Percentiles rank a stretch among this genome's conserved stretches.
These are phyloP conservation scores for Eupithecia exiguata DNA, from an alignment of 2,888 invertebrate genomes.

Conservation along the genomic window DNA sequence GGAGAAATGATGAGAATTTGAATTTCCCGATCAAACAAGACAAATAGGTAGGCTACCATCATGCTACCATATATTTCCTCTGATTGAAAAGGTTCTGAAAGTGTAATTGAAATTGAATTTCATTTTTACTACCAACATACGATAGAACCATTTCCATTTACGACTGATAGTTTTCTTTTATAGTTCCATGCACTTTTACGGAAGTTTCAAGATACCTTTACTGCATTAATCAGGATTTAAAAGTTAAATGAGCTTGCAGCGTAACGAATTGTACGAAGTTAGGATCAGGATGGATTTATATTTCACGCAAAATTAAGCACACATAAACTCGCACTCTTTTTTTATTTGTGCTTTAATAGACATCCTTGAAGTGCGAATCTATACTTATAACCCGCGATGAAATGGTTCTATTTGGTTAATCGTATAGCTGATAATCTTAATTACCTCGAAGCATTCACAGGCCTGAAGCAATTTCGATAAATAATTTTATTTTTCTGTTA, in stretches of 20 bases:
- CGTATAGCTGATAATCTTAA: neutral
- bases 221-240: slow-evolving; percentile 1
- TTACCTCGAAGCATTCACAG: neutral
- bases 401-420: too few species aligned
- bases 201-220: neutral
- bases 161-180: neutral
- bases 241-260: neutral
- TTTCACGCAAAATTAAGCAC: too few species aligned
- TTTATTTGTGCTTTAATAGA: neutral
- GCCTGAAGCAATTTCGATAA: too few species aligned
- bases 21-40: slow-evolving; percentile 31
- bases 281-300: neutral
- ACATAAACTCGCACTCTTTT: too few species aligned
- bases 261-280: neutral
- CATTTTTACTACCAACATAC: neutral
- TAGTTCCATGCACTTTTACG: neutral
- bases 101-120: neutral
- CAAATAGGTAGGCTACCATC: slow-evolving; percentile 1
- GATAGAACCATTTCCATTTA: neutral
- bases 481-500: too few species aligned
- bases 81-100: neutral
- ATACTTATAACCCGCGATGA: neutral
- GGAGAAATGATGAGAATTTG: slow-evolving; percentile 30
- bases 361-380: neutral
- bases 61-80: neutral